Evolutionary conservation across 1,140 invertebrate species (phyloP).

Genomic region (Leguminivora glycinivorella): DNA sequence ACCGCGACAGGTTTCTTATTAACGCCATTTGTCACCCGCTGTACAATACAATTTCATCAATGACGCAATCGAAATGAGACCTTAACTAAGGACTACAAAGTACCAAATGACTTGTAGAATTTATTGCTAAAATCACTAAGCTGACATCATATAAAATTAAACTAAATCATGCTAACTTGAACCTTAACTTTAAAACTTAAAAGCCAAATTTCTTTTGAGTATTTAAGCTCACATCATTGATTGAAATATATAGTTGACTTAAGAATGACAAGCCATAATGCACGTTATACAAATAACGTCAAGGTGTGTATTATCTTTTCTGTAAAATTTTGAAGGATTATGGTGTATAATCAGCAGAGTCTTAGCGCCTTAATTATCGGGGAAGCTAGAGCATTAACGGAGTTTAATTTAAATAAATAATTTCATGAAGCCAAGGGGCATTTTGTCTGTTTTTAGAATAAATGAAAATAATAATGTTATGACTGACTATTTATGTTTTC

Average conservation of each 20-base stretch:
- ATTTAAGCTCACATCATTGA: background rate
- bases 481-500: background rate
- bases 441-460: background rate
- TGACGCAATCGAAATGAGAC: background rate
- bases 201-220: background rate
- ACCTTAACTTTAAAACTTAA: background rate
- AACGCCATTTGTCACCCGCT: conserved; percentile 70
- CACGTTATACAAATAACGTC: background rate
- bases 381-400: conserved; percentile 3
- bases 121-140: conserved; percentile 3
- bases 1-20: conserved; percentile 77
- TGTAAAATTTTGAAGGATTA: background rate
- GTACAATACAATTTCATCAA: background rate
- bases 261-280: background rate
- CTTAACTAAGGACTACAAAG: background rate
- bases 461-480: background rate
- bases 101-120: background rate
- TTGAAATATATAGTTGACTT: background rate
- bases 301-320: background rate
- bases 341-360: background rate
- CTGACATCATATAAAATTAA: background rate
- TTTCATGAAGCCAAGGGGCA: background rate
- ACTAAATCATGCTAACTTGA: background rate
- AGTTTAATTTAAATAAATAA: conserved; percentile 28
- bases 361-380: conserved; percentile 23